Conservation (phyloP, 2,113 vertebrate genomes). For the Aspiorhynchus laticeps region DNA sequence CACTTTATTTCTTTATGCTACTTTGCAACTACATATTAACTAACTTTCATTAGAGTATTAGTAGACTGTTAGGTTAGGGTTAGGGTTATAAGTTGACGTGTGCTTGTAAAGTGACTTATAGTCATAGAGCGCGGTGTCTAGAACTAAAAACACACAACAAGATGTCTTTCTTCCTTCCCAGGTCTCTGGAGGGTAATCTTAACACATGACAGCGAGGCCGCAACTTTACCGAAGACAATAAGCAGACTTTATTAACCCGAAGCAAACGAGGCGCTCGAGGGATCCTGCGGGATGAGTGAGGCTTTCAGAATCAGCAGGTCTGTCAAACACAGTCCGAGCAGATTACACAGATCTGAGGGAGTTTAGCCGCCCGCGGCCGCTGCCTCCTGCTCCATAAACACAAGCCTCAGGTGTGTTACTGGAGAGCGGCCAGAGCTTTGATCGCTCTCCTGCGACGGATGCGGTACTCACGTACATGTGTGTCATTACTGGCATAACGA, state of each 20-base stretch:
- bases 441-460: too few species aligned
- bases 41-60: not conserved
- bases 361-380: conserved; percentile 79
- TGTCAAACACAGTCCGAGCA: conserved; percentile 72
- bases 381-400: conserved; percentile 74
- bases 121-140: not conserved
- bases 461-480: not conserved
- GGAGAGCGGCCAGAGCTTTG: conserved; percentile 58
- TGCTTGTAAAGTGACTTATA: too few species aligned
- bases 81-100: not conserved
- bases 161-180: not conserved
- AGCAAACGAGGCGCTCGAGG: conserved; percentile 34
- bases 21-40: too few species aligned
- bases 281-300: conserved; percentile 54
- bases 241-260: conserved; percentile 45
- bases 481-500: not conserved
- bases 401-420: conserved; percentile 72
- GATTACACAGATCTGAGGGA: conserved; percentile 77
- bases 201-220: not conserved
- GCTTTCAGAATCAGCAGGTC: conserved; percentile 65
- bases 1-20: not conserved
- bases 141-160: not conserved
- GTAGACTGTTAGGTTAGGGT: not conserved
- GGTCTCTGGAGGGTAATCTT: not conserved
- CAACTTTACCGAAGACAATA: conserved; percentile 44